Evolutionary conservation across 2,797 vertebrate species (phyloP).

Genomic region (Pangasius mekongensis): DNA sequence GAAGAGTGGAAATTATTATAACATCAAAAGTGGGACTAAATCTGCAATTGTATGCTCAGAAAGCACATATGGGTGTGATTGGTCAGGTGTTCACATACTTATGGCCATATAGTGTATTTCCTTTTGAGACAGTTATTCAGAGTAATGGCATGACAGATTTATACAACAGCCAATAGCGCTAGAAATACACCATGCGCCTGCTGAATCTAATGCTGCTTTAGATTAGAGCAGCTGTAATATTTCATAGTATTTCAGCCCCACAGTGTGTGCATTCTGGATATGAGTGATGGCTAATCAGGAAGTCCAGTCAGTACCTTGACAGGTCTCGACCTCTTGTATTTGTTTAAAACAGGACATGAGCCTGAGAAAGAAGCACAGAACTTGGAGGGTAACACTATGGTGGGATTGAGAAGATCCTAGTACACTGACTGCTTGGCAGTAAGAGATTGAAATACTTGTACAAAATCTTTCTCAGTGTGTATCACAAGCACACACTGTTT

Average conservation of each 20-base stretch:
- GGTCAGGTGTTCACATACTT: too few relatives aligned
- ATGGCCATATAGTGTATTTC: not conserved
- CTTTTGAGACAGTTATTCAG: not conserved
- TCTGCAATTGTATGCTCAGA: too few relatives aligned
- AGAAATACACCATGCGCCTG: not conserved
- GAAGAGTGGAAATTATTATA: not conserved
- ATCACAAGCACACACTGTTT: constrained; percentile 15
- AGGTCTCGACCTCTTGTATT: constrained; percentile 58
- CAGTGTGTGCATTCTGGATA: not conserved
- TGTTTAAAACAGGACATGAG: constrained; percentile 54
- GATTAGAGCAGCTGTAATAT: not conserved
- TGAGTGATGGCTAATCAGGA: not conserved
- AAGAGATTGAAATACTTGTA: constrained; percentile 28
- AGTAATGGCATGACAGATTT: not conserved
- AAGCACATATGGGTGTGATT: too few relatives aligned
- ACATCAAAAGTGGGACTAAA: not conserved
- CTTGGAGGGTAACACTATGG: constrained; percentile 28
- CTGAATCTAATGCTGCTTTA: not conserved
- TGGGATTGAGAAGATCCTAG: constrained; percentile 15
- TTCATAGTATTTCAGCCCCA: not conserved
- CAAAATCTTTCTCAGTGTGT: not conserved
- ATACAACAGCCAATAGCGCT: not conserved
- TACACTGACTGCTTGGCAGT: constrained; percentile 8
- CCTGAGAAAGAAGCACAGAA: constrained; percentile 40
- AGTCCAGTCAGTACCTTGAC: not conserved